These are phyloP conservation scores for Sphinx pinastri DNA, from an alignment of 2,888 invertebrate genomes.

Conservation along the genomic window DNA sequence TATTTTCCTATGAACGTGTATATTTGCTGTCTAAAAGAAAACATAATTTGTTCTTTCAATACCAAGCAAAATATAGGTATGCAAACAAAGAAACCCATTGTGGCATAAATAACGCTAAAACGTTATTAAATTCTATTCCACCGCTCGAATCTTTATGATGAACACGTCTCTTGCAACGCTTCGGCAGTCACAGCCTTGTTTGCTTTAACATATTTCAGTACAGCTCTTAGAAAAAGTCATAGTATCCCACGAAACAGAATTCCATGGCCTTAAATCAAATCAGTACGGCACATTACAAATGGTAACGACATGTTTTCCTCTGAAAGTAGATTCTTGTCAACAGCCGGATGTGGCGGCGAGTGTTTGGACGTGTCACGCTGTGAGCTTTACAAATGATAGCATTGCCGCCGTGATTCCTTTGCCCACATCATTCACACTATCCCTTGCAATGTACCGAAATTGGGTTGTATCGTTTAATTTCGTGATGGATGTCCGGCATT, in stretches of 20 bases:
- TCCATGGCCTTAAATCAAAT: slow-evolving; percentile 31
- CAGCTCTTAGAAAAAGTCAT: neutral
- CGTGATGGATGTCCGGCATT: slow-evolving; percentile 15
- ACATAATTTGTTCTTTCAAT: neutral
- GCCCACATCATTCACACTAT: slow-evolving; percentile 3
- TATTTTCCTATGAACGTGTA: too few relatives aligned
- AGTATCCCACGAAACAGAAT: neutral
- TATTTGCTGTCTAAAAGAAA: neutral
- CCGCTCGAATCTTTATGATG: slow-evolving; percentile 22
- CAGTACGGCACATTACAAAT: slow-evolving; percentile 35
- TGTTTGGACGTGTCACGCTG: slow-evolving; percentile 40
- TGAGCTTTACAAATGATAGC: slow-evolving; percentile 56
- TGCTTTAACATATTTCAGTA: slow-evolving; percentile 20
- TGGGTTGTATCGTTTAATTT: slow-evolving; percentile 23
- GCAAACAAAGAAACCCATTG: neutral
- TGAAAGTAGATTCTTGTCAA: slow-evolving; percentile 43
- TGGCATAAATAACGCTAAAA: slow-evolving; percentile 2
- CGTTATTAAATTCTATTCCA: slow-evolving; percentile 22
- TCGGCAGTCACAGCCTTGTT: slow-evolving; percentile 24
- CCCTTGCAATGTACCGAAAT: slow-evolving; percentile 31
- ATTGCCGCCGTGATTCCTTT: slow-evolving; percentile 30
- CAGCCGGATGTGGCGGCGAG: slow-evolving; percentile 40
- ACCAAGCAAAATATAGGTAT: neutral
- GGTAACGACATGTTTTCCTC: slow-evolving; percentile 22
- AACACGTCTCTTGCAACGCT: slow-evolving; percentile 24